These are phyloP conservation scores for Macrostomum lignano DNA, from an alignment of 1,140 invertebrate genomes.

Conservation along the genomic window DNA sequence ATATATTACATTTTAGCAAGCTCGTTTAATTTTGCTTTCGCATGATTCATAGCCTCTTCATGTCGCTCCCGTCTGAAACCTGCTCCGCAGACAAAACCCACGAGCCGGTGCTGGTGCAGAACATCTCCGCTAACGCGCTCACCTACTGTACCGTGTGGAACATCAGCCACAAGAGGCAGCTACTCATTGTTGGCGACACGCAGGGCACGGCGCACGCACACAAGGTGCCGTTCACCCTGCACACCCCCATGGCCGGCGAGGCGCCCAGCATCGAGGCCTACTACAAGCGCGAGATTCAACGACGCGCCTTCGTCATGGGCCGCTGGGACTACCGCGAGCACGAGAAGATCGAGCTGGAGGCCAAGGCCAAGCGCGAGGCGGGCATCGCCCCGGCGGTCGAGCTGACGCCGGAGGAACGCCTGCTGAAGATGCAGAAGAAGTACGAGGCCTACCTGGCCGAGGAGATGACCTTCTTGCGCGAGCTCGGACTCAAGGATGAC, in stretches of 20 bases:
- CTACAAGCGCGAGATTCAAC: conserved; percentile 23
- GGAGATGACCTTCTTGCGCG: neutral
- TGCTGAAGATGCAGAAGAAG: conserved; percentile 11
- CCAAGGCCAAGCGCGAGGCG: conserved; percentile 17
- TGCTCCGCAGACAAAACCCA: conserved; percentile 30
- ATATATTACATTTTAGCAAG: too few species aligned
- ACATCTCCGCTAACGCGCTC: conserved; percentile 16
- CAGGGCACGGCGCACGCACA: conserved; percentile 25
- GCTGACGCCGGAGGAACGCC: conserved; percentile 20
- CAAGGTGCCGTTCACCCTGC: conserved; percentile 25
- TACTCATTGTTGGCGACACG: conserved; percentile 22
- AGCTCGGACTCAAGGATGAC: neutral
- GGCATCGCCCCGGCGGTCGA: conserved; percentile 18
- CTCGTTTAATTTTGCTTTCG: too few species aligned
- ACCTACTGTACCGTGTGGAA: conserved; percentile 18
- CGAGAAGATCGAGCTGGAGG: conserved; percentile 21
- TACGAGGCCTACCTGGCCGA: neutral
- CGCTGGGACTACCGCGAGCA: conserved; percentile 24
- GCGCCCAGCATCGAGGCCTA: conserved; percentile 18
- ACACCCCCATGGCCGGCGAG: too few species aligned
- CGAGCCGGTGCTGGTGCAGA: conserved; percentile 24
- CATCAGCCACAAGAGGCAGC: conserved; percentile 11
- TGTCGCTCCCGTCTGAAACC: too few species aligned
- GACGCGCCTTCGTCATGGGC: conserved; percentile 17
- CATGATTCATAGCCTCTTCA: too few species aligned